A percentile compares a stretch with the other conserved stretches of the same genome.
Conservation (phyloP, 2,113 vertebrate species). For the Semicossyphus pulcher region DNA sequence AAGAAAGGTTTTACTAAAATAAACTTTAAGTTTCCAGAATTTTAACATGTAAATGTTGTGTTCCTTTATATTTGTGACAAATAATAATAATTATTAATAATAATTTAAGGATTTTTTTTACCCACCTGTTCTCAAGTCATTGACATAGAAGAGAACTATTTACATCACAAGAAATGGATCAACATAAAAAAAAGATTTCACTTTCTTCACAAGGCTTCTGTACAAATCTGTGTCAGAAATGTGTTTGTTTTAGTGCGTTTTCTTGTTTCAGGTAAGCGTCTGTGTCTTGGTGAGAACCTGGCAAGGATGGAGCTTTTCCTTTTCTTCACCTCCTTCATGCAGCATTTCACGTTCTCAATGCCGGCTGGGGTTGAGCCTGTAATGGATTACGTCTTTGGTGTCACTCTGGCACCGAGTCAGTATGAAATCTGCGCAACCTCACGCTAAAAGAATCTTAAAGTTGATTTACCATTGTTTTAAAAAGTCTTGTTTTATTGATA, state of each 20-base stretch:
- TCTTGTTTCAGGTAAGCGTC: slow-evolving; percentile 78
- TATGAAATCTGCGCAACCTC: slow-evolving; percentile 69
- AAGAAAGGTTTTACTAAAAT: too few relatives aligned
- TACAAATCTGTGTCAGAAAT: background rate
- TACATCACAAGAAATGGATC: too few relatives aligned
- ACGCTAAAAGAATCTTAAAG: slow-evolving; percentile 32
- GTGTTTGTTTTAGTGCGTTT: background rate
- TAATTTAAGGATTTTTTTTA: too few relatives aligned
- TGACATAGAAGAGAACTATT: too few relatives aligned
- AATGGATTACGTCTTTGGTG: fast-evolving
- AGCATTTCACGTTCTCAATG: slow-evolving; percentile 64
- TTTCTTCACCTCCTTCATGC: slow-evolving; percentile 83
- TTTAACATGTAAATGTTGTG: too few relatives aligned
- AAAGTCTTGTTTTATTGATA: background rate
- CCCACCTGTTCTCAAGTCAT: too few relatives aligned
- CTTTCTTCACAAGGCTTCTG: too few relatives aligned
- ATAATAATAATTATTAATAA: too few relatives aligned
- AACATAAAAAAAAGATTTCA: too few relatives aligned
- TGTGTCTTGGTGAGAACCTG: slow-evolving; percentile 83
- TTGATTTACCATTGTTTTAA: too few relatives aligned
- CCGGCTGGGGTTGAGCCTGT: slow-evolving; percentile 41
- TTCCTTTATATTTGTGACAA: too few relatives aligned
- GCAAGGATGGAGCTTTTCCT: slow-evolving; percentile 86
- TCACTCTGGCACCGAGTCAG: slow-evolving; percentile 3
- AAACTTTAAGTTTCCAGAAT: too few relatives aligned